phyloP scores from a whole-genome alignment of 2,888 invertebrate species.

The Microplitis manilae region DNA sequence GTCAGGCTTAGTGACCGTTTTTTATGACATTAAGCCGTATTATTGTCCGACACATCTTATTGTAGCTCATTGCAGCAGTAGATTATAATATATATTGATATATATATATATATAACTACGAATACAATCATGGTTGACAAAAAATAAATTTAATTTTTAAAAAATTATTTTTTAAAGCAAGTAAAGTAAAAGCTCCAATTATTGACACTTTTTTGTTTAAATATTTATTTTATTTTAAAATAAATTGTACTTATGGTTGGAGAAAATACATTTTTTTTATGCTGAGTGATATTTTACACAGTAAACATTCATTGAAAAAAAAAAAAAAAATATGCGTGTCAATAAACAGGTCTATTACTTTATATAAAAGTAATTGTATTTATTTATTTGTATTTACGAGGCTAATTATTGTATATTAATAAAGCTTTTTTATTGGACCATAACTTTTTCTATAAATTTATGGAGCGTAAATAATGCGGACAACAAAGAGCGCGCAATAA shows the following conservation, averaged over 20 bases:
- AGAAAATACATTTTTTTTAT: too few relatives aligned
- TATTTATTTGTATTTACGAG: neutral
- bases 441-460: conserved; percentile 1
- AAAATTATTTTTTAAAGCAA: neutral
- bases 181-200: neutral
- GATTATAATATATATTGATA: neutral
- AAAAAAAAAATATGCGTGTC: too few relatives aligned
- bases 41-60: conserved; percentile 54
- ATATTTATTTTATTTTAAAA: too few relatives aligned
- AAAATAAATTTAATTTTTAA: neutral
- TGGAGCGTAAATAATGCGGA: neutral
- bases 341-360: too few relatives aligned
- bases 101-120: neutral
- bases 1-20: conserved; percentile 54
- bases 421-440: conserved; percentile 14
- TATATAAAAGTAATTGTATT: neutral
- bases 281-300: too few relatives aligned
- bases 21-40: conserved; percentile 52
- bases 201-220: too few relatives aligned
- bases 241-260: too few relatives aligned
- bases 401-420: conserved; percentile 3
- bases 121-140: neutral
- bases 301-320: too few relatives aligned
- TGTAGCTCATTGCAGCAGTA: conserved; percentile 34
- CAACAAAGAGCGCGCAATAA: neutral